These are phyloP conservation scores for Keiferia lycopersicella DNA, from an alignment of 2,888 invertebrate species.

Conservation along the genomic window DNA sequence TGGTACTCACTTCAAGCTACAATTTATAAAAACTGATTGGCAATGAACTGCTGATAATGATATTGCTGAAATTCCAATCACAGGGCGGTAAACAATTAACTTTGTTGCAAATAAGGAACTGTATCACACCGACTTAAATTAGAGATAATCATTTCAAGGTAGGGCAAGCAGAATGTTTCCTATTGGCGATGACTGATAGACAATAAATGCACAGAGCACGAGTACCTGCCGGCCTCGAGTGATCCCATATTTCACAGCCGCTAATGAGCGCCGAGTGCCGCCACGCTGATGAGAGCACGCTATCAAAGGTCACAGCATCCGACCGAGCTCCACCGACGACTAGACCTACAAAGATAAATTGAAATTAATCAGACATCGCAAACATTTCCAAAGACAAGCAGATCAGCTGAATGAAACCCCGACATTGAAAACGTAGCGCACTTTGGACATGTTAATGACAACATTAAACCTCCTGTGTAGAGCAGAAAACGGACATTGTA, in stretches of 20 bases:
- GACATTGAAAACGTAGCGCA: constrained; percentile 26
- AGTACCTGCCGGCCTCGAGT: constrained; percentile 37
- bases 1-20: neutral
- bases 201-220: constrained; percentile 20
- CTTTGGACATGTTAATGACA: constrained; percentile 31
- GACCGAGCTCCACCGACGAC: constrained; percentile 31
- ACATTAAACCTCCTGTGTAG: constrained; percentile 40
- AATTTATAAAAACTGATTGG: neutral
- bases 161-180: neutral
- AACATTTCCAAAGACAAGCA: neutral
- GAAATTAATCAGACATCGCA: neutral
- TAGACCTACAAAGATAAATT: constrained; percentile 2
- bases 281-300: constrained; percentile 35
- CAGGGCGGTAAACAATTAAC: neutral
- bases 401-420: constrained; percentile 24
- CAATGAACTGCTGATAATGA: neutral
- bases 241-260: constrained; percentile 40
- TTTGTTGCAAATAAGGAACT: neutral
- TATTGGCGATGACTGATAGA: constrained; percentile 4
- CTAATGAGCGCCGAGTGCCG: constrained; percentile 37
- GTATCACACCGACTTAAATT: neutral
- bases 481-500: constrained; percentile 62
- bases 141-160: constrained; percentile 1
- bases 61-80: too few species aligned
- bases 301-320: constrained; percentile 41